Evolutionary conservation across 2,797 vertebrate species (phyloP).

Genomic region (Lutjanus argentimaculatus): DNA sequence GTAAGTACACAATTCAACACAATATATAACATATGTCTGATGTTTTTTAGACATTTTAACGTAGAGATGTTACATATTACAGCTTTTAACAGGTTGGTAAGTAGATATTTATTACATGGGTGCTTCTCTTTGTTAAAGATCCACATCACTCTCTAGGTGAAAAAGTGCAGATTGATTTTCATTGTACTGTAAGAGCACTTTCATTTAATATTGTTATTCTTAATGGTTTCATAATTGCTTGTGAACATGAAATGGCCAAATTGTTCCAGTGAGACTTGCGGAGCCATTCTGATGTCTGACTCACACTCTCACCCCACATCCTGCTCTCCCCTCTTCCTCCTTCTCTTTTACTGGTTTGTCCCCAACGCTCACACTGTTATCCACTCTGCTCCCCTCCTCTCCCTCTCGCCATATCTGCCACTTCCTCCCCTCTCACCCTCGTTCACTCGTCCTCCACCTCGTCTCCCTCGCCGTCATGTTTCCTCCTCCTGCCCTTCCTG

Average conservation of each 20-base stretch:
- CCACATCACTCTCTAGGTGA: neutral
- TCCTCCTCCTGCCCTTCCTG: constrained; percentile 32
- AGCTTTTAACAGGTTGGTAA: no score
- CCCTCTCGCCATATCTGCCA: neutral
- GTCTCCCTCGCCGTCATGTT: neutral
- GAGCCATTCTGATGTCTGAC: neutral
- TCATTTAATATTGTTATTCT: neutral
- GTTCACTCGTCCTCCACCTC: constrained; percentile 19
- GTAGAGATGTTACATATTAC: no score
- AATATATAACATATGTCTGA: no score
- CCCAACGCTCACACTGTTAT: neutral
- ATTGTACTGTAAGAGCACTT: neutral
- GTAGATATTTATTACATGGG: no score
- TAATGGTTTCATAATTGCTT: constrained; percentile 12
- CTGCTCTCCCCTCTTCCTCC: neutral
- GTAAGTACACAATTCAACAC: no score
- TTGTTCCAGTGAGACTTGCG: neutral
- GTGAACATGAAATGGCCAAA: neutral
- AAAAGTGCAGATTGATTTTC: neutral
- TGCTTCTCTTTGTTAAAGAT: neutral
- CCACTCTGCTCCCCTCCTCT: neutral
- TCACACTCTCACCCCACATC: neutral
- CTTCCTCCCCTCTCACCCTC: constrained; percentile 18
- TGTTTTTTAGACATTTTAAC: no score
- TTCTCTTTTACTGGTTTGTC: neutral